Percentiles rank a stretch among this genome's conserved stretches.
Evolutionary conservation across 2,888 invertebrate genomes (phyloP).

Genomic region (Nineta flava): DNA sequence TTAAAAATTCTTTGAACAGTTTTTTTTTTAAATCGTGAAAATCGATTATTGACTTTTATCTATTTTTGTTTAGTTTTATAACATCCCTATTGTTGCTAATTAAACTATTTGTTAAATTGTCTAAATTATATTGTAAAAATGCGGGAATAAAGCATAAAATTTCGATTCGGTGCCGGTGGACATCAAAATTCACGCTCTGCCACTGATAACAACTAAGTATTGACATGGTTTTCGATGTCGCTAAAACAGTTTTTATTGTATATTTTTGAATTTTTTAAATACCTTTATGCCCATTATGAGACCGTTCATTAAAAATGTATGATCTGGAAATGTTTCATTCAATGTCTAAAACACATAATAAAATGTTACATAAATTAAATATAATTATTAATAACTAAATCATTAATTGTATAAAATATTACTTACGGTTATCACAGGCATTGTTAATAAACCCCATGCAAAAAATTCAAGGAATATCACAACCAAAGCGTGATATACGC

Average conservation of each 20-base stretch:
- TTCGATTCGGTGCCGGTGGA: too few relatives aligned
- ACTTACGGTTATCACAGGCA: slow-evolving; percentile 82
- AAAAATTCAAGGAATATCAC: slow-evolving; percentile 99
- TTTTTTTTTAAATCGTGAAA: too few relatives aligned
- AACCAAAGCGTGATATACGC: slow-evolving; percentile 95
- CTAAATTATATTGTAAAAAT: too few relatives aligned
- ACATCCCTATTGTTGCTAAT: too few relatives aligned
- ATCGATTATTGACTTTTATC: too few relatives aligned
- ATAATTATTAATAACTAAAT: background rate
- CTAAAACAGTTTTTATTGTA: background rate
- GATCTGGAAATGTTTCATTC: slow-evolving; percentile 95
- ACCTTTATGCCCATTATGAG: slow-evolving; percentile 95
- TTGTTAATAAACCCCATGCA: slow-evolving; percentile 97
- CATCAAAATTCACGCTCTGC: too few relatives aligned
- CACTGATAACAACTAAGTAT: too few relatives aligned
- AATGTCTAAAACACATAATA: slow-evolving; percentile 39
- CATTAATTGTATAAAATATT: background rate
- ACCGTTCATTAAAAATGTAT: slow-evolving; percentile 99
- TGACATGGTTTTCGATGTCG: background rate
- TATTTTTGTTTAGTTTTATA: too few relatives aligned
- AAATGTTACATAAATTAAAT: background rate
- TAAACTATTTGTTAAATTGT: too few relatives aligned
- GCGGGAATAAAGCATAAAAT: too few relatives aligned
- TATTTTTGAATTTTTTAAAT: slow-evolving; percentile 4
- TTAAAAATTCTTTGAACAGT: too few relatives aligned